Percentiles rank a stretch among this genome's conserved stretches.
Evolutionary conservation across 2,888 invertebrate genomes (phyloP).

Genomic region (Gymnocheta viridis): DNA sequence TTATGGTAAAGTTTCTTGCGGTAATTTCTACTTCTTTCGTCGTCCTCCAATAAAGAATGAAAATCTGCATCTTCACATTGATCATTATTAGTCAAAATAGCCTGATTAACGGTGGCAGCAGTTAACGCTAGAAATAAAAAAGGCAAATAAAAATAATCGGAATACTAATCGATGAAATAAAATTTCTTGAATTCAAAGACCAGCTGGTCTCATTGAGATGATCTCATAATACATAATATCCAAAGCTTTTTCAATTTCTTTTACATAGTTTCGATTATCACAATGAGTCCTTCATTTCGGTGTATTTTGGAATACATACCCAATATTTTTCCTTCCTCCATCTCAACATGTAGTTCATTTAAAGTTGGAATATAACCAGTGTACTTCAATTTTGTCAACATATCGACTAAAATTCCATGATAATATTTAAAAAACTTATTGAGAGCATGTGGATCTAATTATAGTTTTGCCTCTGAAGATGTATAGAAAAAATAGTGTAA

Average conservation of each 20-base stretch:
- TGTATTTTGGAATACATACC: conserved; percentile 71
- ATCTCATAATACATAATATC: too few relatives aligned
- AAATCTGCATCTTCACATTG: conserved; percentile 80
- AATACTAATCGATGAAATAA: too few relatives aligned
- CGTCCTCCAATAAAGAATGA: conserved; percentile 77
- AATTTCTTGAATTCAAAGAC: too few relatives aligned
- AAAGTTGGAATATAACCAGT: conserved; percentile 76
- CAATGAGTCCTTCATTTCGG: too few relatives aligned
- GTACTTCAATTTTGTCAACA: conserved; percentile 74
- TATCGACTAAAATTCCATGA: conserved; percentile 74
- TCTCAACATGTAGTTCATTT: conserved; percentile 76
- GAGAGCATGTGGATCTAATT: conserved; percentile 72
- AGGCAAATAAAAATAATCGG: too few relatives aligned
- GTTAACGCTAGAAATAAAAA: conserved; percentile 73
- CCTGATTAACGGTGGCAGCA: conserved; percentile 73
- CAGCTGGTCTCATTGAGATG: too few relatives aligned
- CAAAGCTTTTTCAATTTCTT: too few relatives aligned
- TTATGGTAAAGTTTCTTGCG: conserved; percentile 77
- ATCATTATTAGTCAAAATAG: conserved; percentile 79
- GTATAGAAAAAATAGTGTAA: conserved; percentile 78
- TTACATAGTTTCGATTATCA: too few relatives aligned
- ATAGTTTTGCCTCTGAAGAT: conserved; percentile 75
- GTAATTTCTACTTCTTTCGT: conserved; percentile 78
- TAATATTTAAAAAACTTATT: conserved; percentile 78
- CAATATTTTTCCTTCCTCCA: conserved; percentile 76